Conservation (phyloP, 2,113 vertebrate genomes). For the Aythya baeri region DNA sequence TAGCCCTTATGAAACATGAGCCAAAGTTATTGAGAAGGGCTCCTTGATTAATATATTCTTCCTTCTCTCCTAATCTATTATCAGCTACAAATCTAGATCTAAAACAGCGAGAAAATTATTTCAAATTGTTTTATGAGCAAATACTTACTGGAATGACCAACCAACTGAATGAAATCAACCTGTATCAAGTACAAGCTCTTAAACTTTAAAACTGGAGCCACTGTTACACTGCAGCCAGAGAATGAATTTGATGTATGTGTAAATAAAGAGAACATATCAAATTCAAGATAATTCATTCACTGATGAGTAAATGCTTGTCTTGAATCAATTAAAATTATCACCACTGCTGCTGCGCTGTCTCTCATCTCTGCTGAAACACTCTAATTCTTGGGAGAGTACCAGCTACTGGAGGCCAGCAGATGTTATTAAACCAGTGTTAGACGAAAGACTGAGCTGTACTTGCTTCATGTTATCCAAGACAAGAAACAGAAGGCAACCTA, state of each 20-base stretch:
- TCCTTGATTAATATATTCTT: background rate
- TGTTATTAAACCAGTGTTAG: background rate
- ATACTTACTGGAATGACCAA: background rate
- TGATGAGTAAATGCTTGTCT: background rate
- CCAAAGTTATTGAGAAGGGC: background rate
- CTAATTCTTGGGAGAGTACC: background rate
- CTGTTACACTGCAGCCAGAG: background rate
- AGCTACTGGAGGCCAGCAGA: background rate
- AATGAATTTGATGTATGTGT: background rate
- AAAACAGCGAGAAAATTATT: slow-evolving; percentile 6
- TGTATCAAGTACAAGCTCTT: background rate
- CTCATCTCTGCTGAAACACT: background rate
- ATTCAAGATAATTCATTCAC: slow-evolving; percentile 1
- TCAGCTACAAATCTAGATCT: background rate
- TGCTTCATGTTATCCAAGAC: background rate
- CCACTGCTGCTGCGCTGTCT: background rate
- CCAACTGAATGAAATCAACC: background rate
- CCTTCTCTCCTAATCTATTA: slow-evolving; percentile 5
- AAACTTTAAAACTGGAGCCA: background rate
- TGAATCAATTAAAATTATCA: background rate
- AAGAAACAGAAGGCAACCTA: background rate
- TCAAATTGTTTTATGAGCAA: slow-evolving; percentile 19
- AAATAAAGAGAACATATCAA: slow-evolving; percentile 19
- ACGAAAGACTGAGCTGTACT: background rate
- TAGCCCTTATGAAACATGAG: slow-evolving; percentile 11